Evolutionary conservation across 2,888 invertebrate genomes (phyloP), one percentile per base, ranked within the genome.

Genomic region (Zygaena filipendulae): DNA sequence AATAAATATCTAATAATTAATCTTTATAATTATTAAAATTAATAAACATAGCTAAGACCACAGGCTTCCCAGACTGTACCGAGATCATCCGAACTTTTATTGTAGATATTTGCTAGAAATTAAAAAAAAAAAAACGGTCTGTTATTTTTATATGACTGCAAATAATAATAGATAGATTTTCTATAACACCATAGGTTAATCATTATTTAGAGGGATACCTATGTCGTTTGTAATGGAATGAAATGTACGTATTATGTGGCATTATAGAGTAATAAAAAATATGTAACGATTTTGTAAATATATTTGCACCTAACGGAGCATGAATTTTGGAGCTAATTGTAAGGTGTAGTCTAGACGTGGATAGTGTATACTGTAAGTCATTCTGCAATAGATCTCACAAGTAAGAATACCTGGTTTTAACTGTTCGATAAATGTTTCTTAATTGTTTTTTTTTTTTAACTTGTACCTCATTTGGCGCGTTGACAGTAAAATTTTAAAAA

Each of bases 71-170:
- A 57, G 63, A 68, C 61, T 59, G 45, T 52, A 58, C 60, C 56
- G 56, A 59, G 59, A 52, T 61, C 54, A 68, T 59, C 61, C 50
- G 42, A 60, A 54, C 55, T 66, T 69, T 61, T 59, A 68, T 57
- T 66, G 61, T 75, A 75, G 71, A 63, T 63, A 67, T 67, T 69
- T 67, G 69, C 70, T 72, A 75, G 74, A 50, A 57, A 59, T 52
- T 53, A 45, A 46, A 16, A 16, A 7, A 45, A 46, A 16, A 16
- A 7, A 58, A 59, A 66, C 59, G 49, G 61, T 75, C 59, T 69
- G 71, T 79, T 79, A 77, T 74, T 79, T 77, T 77, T 77, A 71
- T 77, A 77, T 74, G 72, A 71, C 61, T 72, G 69, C 75, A 71
- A 72, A 60, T 60, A 57, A 67, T 51, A 56, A 60, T 66, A 70